These are phyloP conservation scores for Hemibagrus wyckioides DNA, from an alignment of 2,113 vertebrate genomes.

Conservation along the genomic window DNA sequence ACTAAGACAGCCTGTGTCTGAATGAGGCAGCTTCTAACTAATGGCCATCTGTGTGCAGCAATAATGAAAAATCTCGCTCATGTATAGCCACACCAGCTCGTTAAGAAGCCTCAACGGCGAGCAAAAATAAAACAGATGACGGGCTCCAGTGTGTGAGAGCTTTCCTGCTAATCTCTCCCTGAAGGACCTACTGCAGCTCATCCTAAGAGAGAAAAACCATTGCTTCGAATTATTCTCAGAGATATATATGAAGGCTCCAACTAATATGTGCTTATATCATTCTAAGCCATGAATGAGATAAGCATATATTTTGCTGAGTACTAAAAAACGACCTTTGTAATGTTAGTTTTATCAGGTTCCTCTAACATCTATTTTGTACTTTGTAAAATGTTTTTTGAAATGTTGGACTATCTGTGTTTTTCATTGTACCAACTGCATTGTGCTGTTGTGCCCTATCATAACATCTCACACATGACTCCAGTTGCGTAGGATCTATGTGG, in stretches of 20 bases:
- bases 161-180: slow-evolving; percentile 55
- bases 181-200: slow-evolving; percentile 47
- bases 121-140: slow-evolving; percentile 57
- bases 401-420: not conserved
- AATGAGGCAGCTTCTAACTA: slow-evolving; percentile 54
- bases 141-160: slow-evolving; percentile 50
- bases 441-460: slow-evolving; percentile 30
- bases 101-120: slow-evolving; percentile 45
- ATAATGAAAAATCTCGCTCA: slow-evolving; percentile 60
- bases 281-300: slow-evolving; percentile 7
- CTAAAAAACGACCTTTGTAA: not conserved
- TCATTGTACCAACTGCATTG: not conserved
- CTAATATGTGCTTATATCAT: slow-evolving; percentile 11
- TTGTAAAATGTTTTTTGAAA: slow-evolving; percentile 4
- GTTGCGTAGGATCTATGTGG: slow-evolving; percentile 26
- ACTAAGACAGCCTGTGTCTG: slow-evolving; percentile 53
- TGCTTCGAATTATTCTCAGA: slow-evolving; percentile 37
- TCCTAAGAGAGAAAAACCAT: slow-evolving; percentile 40
- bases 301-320: not conserved
- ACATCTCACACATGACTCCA: slow-evolving; percentile 43
- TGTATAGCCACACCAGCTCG: slow-evolving; percentile 53
- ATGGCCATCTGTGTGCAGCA: slow-evolving; percentile 59
- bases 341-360: not conserved
- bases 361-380: not conserved
- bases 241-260: slow-evolving; percentile 29